phyloP scores from a whole-genome alignment of 2,797 vertebrate species.

The Pipistrellus pipistrellus region DNA sequence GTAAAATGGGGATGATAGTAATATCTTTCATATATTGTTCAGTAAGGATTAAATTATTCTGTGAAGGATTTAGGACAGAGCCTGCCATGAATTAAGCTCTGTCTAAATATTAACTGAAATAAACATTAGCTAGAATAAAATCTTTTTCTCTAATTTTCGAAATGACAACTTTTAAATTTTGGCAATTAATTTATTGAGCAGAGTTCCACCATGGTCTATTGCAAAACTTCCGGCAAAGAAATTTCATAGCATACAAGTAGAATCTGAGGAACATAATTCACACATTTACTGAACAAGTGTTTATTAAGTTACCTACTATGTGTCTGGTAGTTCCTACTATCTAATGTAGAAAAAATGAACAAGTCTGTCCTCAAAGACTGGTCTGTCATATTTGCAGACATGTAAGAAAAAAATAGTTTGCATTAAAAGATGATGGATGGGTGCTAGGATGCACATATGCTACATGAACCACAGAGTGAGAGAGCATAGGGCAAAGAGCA shows the following conservation, averaged over 20 bases:
- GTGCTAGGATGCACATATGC: fast-evolving
- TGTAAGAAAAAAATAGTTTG: neutral
- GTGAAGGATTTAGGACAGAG: neutral
- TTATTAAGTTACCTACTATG: neutral
- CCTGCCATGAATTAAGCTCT: neutral
- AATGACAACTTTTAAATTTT: slow-evolving; percentile 48
- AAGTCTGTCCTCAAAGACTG: neutral
- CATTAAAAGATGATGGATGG: neutral
- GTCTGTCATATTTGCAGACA: neutral
- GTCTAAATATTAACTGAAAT: neutral
- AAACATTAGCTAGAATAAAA: neutral
- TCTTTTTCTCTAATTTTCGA: slow-evolving; percentile 50
- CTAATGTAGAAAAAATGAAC: neutral
- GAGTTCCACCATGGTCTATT: neutral
- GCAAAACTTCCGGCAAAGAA: slow-evolving; percentile 6
- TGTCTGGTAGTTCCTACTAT: neutral
- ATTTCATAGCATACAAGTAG: slow-evolving; percentile 10
- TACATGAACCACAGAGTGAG: neutral
- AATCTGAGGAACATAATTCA: neutral
- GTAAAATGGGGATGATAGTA: neutral
- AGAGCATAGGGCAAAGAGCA: fast-evolving
- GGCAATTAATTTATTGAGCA: slow-evolving; percentile 51
- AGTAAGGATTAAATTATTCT: neutral
- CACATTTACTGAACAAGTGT: neutral
- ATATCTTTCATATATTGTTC: neutral